Evolutionary conservation across 2,797 vertebrate genomes (phyloP), one percentile per base, ranked within the genome.

Genomic region (Neopelma chrysocephalum): DNA sequence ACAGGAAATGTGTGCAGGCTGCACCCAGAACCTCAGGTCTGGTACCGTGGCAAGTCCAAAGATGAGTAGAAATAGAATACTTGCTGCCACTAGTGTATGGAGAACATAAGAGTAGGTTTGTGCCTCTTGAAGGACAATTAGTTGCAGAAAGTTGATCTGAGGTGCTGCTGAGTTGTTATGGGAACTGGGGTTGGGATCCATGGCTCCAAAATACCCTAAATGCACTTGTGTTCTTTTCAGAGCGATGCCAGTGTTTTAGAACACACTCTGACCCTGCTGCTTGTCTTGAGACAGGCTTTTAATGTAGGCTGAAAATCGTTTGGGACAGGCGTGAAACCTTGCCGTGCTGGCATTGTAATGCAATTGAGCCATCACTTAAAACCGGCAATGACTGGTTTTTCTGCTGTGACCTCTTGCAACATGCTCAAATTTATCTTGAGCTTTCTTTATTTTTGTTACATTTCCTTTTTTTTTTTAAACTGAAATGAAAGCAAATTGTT

Each of bases 401-500:
- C 7, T 29, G 31, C 62, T 32, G 2, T 81, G 84, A 57, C 82
- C 77, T 4, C 75, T 93, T 57, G 23, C 26, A 95, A 91, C 86
- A 75, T 38, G 60, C 56, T 81, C 14, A 2, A 26, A 43, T 77
- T 86, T 88, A 65, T 68, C 68, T 81, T 47, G 20, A 85, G 56
- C 31, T 36, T 17, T 51, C 42, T 38, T 12, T 26, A 14, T 53
- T 54, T 40, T 58, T 32, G 40, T 32, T 47, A 16, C 4, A 6
- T 34, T 47, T 45, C 32, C 7, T 23, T 27, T 19, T 56, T 43
- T 40, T 51, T 47, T 47, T 6, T 6, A n/a, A 10, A 90, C 79
- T 58, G n/a, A 77, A 89, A 92, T 56, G 61, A 84, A 87, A 87
- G 57, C 22, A 19, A 87, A 71, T 77, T 26, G 61, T 90, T 94